Base-by-base conservation (phyloP, 2,797 vertebrate species). In the Triplophysa bombifrons region DNA sequence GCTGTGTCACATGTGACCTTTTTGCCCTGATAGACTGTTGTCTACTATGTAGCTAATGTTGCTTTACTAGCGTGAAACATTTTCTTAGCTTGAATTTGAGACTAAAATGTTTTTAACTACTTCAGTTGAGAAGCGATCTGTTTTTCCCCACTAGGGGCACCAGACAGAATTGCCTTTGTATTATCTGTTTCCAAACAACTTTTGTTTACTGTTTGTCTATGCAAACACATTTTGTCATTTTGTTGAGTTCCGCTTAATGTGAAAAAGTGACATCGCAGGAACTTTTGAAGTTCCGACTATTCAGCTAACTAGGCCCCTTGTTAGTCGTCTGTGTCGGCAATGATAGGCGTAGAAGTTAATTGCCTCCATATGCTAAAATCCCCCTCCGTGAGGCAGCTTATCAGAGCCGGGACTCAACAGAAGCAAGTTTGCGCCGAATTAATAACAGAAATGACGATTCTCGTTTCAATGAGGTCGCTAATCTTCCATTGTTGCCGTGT, bases 371-470 rank as follows among this genome's bases (percentile, higher is more conserved):
- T 68, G 74, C 44, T 19, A 6, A 27, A 64, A 79, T 38, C 13
- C 72, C 34, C 16, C 25, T 78, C n/a, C 58, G 38, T 51, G 25
- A 63, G 50, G 58, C 50, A 41, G 65, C 66, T 76, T 41, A 72
- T 68, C 61, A 63, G 60, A 34, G 60, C 27, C 8, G 27, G 27
- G 27, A 63, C 60, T 34, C 58, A 27, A 60, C 20, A 60, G 56
- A 58, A 34, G 34, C 65, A 16, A 41, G 34, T 44, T 60, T 61
- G 17, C 16, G 17, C 9, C 41, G 14, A 69, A 60, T 34, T 68
- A 82, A 74, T 56, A n/a, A 74, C n/a, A 12, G 25, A 65, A 72
- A 71, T 66, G 16, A 27, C 11, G 50, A 30, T 38, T 72, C 27
- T 20, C 1, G 13, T 53, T 74, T 70, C 53, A 8, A 2, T 34